Conservation (phyloP, 2,797 vertebrate species). For the Lagocephalus sceleratus region DNA sequence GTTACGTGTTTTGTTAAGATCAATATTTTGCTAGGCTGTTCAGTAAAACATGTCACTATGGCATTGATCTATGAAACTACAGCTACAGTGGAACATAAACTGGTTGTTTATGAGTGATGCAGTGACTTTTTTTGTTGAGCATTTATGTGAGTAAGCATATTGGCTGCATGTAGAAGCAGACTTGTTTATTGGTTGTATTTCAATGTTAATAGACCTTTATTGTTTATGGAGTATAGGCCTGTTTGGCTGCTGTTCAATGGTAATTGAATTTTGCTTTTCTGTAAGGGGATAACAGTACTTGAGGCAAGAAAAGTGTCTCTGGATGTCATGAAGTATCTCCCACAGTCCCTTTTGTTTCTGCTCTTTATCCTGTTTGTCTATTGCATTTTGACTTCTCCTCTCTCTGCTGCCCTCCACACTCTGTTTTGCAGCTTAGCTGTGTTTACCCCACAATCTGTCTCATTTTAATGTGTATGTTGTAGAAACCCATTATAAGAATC, state of each 20-base stretch:
- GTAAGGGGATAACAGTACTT: slow-evolving; percentile 46
- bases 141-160: slow-evolving; percentile 49
- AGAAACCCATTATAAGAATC: slow-evolving; percentile 23
- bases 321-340: slow-evolving; percentile 49
- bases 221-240: slow-evolving; percentile 68
- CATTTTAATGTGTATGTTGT: slow-evolving; percentile 27
- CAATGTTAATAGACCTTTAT: slow-evolving; percentile 69
- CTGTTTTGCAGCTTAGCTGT: slow-evolving; percentile 15
- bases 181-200: slow-evolving; percentile 63
- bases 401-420: slow-evolving; percentile 7
- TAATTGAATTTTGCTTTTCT: slow-evolving; percentile 64
- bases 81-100: slow-evolving; percentile 31
- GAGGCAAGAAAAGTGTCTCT: slow-evolving; percentile 45
- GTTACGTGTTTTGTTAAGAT: slow-evolving; percentile 9
- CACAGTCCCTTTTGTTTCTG: slow-evolving; percentile 18
- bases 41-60: slow-evolving; percentile 33
- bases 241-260: slow-evolving; percentile 55
- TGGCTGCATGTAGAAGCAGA: slow-evolving; percentile 49
- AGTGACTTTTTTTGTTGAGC: slow-evolving; percentile 22
- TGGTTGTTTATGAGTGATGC: slow-evolving; percentile 46
- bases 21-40: slow-evolving; percentile 38
- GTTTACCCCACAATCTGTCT: slow-evolving; percentile 10
- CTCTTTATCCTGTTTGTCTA: slow-evolving; percentile 33
- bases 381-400: slow-evolving; percentile 27
- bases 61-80: slow-evolving; percentile 27